Base-by-base conservation (phyloP, 2,888 invertebrate genomes). In the Synanthedon tipuliformis region DNA sequence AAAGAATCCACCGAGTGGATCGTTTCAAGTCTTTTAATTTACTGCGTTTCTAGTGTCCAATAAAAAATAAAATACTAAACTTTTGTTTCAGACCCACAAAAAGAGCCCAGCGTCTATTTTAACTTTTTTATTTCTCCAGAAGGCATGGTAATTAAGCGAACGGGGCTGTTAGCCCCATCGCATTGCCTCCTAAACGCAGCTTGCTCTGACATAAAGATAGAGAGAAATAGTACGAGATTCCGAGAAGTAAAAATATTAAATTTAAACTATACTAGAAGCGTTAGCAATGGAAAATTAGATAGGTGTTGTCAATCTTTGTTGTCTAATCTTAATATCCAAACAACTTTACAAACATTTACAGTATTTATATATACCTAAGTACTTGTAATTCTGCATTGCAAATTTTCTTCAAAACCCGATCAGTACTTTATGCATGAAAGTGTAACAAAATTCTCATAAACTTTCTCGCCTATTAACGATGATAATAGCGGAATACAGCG, bases 91-190 rank as follows among this genome's bases (percentile, higher is more conserved):
- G 54, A 67, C 59, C 61, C 66, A 68, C 66, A 66, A 70, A 71
- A 78, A 71, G 70, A 64, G 64, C 56, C 61, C 59, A 61, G 61
- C 59, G 65, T 69, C 64, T 67, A 65, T 69, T 69, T 66, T 60
- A 59, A 62, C 62, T 65, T 74, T 78, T 79, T 79, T 75, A 71
- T 75, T 76, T 68, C 62, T 61, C 61, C 66, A 65, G 66, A 69
- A 71, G 71, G 73, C 71, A 74, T 69, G 72, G 74, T 81, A 82
- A 81, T 82, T 82, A 82, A 78, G 74, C 58, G 62, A 64, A 66
- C 61, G 67, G 69, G 70, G 67, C 64, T 71, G 69, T 69, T 68
- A 62, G 69, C 62, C 66, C 65, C 69, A 66, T 65, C 64, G 64
- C 64, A 69, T 65, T 67, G 64, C 64, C 69, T 72, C 56, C 69